phyloP scores from a whole-genome alignment of 2,888 invertebrate species.

The Galerucella nymphaeae region DNA sequence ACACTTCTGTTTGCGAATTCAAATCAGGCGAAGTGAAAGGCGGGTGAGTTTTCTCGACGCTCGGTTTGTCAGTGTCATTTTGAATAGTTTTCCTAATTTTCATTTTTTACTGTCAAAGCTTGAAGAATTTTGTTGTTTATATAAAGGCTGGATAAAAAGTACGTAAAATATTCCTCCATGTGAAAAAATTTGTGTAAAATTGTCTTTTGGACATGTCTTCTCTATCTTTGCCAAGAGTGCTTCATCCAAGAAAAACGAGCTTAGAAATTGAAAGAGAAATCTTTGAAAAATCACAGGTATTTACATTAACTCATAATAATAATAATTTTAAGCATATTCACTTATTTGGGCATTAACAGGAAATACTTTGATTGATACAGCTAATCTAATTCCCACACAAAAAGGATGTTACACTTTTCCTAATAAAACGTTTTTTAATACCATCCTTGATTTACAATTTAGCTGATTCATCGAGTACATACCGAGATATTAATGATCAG shows the following conservation, averaged over 20 bases:
- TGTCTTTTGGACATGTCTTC: conserved; percentile 71
- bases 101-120: conserved; percentile 1
- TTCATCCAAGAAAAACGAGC: conserved; percentile 80
- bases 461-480: conserved; percentile 11
- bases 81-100: not conserved
- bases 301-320: conserved; percentile 17
- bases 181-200: conserved; percentile 1
- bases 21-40: not conserved
- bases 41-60: not conserved
- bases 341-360: conserved; percentile 8
- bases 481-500: not conserved
- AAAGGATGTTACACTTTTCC: conserved; percentile 30
- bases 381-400: conserved; percentile 25
- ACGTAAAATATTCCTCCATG: not conserved
- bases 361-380: conserved; percentile 16
- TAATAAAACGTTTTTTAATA: conserved; percentile 18
- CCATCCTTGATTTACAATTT: conserved; percentile 15
- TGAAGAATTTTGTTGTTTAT: not conserved
- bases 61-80: conserved; percentile 13
- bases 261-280: conserved; percentile 83
- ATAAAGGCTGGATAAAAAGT: conserved; percentile 2
- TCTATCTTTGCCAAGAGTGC: conserved; percentile 76
- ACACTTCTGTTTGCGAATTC: not conserved
- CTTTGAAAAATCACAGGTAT: conserved; percentile 86
- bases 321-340: conserved; percentile 2